These are phyloP conservation scores for Aphelinus atriplicis DNA, from an alignment of 1,140 invertebrate genomes.

Conservation along the genomic window DNA sequence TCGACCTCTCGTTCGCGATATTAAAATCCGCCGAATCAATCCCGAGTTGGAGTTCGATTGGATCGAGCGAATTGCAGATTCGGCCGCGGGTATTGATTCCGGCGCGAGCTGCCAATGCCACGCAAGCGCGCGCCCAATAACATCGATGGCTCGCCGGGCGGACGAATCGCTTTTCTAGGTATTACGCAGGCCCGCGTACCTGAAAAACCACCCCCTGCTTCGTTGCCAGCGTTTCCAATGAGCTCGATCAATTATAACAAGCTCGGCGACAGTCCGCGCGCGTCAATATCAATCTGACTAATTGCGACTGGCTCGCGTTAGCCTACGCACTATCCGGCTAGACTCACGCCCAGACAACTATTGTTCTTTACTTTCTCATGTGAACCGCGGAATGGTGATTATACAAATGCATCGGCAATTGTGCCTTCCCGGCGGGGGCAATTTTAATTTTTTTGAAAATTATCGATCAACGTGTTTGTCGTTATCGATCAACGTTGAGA, in stretches of 20 bases:
- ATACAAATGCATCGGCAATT: too few species aligned
- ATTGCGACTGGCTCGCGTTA: not conserved
- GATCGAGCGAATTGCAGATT: not conserved
- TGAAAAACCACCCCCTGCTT: constrained; percentile 6
- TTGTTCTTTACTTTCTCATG: too few species aligned
- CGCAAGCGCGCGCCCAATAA: not conserved
- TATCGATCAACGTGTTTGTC: too few species aligned
- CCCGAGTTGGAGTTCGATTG: not conserved
- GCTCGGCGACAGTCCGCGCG: not conserved
- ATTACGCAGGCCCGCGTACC: not conserved
- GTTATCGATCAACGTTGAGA: too few species aligned
- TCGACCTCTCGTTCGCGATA: too few species aligned
- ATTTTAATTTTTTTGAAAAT: too few species aligned
- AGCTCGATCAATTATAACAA: constrained; percentile 29
- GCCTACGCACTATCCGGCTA: too few species aligned
- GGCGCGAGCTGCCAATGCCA: not conserved
- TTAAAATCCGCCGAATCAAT: too few species aligned
- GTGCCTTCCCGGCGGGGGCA: too few species aligned
- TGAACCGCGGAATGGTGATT: too few species aligned
- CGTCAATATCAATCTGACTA: constrained; percentile 9
- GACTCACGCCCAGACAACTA: too few species aligned
- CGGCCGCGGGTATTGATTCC: not conserved
- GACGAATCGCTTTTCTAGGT: not conserved
- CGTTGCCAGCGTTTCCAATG: constrained; percentile 14
- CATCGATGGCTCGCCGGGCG: not conserved